Evolutionary conservation across 1,140 invertebrate genomes (phyloP).

Genomic region (Oppia nitens): DNA sequence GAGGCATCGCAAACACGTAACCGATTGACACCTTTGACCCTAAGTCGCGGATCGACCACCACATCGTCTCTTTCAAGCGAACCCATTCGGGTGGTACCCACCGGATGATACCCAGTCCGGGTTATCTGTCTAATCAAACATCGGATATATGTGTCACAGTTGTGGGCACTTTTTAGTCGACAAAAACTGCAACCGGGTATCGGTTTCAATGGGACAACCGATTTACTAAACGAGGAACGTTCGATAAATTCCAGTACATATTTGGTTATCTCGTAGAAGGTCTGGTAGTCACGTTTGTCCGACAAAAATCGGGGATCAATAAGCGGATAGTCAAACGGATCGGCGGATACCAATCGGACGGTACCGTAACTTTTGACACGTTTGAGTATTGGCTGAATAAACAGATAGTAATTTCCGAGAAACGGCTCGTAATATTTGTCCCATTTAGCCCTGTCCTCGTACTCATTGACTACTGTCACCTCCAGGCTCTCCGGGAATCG

Average conservation of each 20-base stretch:
- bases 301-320: conserved; percentile 65
- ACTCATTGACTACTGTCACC: not conserved
- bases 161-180: not conserved
- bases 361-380: conserved; percentile 52
- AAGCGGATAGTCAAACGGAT: conserved; percentile 55
- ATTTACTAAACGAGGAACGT: not conserved
- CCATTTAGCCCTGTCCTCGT: conserved; percentile 2
- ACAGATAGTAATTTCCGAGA: conserved; percentile 6
- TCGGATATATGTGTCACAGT: too few species aligned
- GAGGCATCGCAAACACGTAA: too few species aligned
- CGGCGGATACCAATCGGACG: conserved; percentile 31
- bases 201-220: not conserved
- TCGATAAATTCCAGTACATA: not conserved
- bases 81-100: too few species aligned
- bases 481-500: not conserved
- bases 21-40: too few species aligned
- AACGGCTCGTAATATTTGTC: conserved; percentile 4
- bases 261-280: conserved; percentile 47
- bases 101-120: too few species aligned
- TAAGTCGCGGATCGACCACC: too few species aligned
- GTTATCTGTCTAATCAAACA: too few species aligned
- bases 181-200: not conserved
- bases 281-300: conserved; percentile 51
- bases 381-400: conserved; percentile 46
- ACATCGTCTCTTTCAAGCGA: too few species aligned